Evolutionary conservation across 1,140 invertebrate species (phyloP), one percentile per base, ranked within the genome.

Genomic region (Drosophila asahinai): DNA sequence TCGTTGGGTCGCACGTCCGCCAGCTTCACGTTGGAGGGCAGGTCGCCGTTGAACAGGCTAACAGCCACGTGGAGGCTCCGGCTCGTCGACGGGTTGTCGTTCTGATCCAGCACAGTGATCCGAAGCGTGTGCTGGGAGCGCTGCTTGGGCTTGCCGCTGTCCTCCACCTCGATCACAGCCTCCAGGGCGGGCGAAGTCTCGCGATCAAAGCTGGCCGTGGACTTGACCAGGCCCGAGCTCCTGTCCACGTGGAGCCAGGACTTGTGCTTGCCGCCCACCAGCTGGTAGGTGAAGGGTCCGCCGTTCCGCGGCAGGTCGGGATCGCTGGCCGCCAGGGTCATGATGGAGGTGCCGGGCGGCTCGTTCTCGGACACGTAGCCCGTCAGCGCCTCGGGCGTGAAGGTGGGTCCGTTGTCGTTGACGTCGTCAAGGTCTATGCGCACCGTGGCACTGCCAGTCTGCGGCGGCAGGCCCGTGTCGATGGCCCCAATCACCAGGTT

Each of bases 1-100:
- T 99, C 98, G 83, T 98, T 97, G 5, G 98, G 98, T 93, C 96
- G 96, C 1, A 99, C 96, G 93, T 98, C 95, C 17, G 97, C 98
- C 71, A 99, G 96, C 93, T 97, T 97, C 0, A 64, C 70, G 45
- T 97, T 97, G 22, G 94, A 81, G 0, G 96, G 96, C 79, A 94
- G 95, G 55, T 94, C 94, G 54, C 95, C 95, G 82, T 97, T 96
- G 76, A 97, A 97, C 0, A 96, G 94, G 89, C 97, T 95, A 8
- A 99, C 96, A 27, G 97, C 93, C 22, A 99, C 94, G 77, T 97
- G 96, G 2, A 97, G 96, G 19, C 96, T 96, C 77, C 98, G 95
- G 9, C 97, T 94, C 15, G 95, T 95, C 0, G 98, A 98, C 6
- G 98, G 97, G 90, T 96, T 98, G 89, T 99, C 98, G 93, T 99